A percentile compares a stretch with the other conserved stretches of the same genome.
Evolutionary conservation across 2,113 vertebrate genomes (phyloP).

Genomic region (Orthochromis malagaraziensis): DNA sequence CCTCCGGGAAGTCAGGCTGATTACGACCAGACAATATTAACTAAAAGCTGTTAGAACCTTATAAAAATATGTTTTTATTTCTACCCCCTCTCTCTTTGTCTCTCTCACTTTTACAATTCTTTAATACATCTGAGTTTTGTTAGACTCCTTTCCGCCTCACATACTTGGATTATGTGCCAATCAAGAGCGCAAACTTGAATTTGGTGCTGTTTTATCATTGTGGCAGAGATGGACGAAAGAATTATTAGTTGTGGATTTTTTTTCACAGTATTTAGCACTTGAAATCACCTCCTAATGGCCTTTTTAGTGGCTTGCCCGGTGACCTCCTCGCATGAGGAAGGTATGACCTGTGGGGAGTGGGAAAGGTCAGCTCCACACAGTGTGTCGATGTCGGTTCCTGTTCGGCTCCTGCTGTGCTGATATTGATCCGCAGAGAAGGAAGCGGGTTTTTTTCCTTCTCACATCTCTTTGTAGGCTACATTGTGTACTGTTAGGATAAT

Average conservation of each 20-base stretch:
- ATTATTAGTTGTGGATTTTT: background rate
- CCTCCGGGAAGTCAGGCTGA: background rate
- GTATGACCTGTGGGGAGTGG: slow-evolving; percentile 78
- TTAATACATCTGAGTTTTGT: background rate
- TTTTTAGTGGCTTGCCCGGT: slow-evolving; percentile 43
- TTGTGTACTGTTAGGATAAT: slow-evolving; percentile 11
- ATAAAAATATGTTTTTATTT: background rate
- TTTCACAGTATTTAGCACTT: background rate
- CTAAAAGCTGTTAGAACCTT: background rate
- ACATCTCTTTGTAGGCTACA: slow-evolving; percentile 6
- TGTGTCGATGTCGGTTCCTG: slow-evolving; percentile 76
- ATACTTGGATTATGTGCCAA: background rate
- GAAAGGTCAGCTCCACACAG: slow-evolving; percentile 85
- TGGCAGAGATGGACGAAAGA: background rate
- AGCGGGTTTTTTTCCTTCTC: slow-evolving; percentile 30
- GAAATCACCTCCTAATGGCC: background rate
- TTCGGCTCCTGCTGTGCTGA: slow-evolving; percentile 78
- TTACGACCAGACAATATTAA: background rate
- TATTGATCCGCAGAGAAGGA: slow-evolving; percentile 86
- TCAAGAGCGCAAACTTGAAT: background rate
- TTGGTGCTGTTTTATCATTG: background rate
- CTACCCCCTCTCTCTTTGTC: background rate
- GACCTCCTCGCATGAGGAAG: slow-evolving; percentile 71
- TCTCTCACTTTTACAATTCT: background rate
- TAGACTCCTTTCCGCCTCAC: background rate